phyloP scores from a whole-genome alignment of 2,797 vertebrate genomes.

The Pogoniulus pusillus region DNA sequence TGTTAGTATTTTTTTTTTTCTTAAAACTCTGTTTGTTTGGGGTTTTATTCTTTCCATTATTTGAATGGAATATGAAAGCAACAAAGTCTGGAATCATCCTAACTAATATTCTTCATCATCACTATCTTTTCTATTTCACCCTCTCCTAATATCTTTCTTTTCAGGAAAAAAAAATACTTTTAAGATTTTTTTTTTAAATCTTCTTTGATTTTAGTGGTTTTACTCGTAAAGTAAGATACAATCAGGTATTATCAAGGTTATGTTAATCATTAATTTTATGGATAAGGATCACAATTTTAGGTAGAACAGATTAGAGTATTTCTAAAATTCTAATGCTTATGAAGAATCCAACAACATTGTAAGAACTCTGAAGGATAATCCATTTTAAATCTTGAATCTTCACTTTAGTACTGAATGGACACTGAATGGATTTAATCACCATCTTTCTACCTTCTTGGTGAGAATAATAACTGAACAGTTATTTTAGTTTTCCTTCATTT shows the following conservation, averaged over 20 bases:
- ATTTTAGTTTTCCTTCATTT: background rate
- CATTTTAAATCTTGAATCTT: background rate
- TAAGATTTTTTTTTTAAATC: background rate
- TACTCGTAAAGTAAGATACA: constrained; percentile 4
- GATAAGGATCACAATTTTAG: constrained; percentile 44
- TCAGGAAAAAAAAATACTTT: background rate
- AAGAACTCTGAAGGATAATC: background rate
- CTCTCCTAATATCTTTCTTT: background rate
- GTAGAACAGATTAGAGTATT: constrained; percentile 9
- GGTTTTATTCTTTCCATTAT: background rate
- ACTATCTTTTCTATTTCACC: background rate
- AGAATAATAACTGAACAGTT: background rate
- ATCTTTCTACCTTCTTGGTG: background rate
- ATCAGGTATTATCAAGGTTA: constrained; percentile 24
- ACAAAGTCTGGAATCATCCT: background rate
- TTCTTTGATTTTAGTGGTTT: constrained; percentile 28
- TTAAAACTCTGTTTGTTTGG: background rate
- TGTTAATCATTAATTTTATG: constrained; percentile 46
- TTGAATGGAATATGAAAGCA: background rate
- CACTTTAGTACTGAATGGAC: no score
- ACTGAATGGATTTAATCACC: background rate
- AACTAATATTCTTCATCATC: background rate
- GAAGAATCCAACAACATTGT: background rate
- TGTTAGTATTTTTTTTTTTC: no score
- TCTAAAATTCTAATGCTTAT: constrained; percentile 10